Percentiles rank a stretch among this genome's conserved stretches.
Conservation (phyloP, 1,140 invertebrate species). For the Tenebrio molitor region DNA sequence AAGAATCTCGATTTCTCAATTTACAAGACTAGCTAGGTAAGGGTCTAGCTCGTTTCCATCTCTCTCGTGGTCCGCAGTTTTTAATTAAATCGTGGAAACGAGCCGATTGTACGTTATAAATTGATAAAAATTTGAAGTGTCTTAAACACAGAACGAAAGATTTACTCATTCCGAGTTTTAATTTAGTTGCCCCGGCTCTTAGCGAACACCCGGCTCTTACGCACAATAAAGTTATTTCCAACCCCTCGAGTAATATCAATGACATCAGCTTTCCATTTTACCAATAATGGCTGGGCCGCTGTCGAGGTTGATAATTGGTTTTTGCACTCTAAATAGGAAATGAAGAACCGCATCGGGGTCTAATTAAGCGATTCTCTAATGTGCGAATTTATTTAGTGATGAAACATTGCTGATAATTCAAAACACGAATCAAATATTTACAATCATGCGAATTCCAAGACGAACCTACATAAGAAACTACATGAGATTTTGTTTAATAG, state of each 20-base stretch:
- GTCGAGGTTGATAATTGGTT: slow-evolving; percentile 54
- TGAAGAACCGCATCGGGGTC: slow-evolving; percentile 24
- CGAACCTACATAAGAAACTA: too few species aligned
- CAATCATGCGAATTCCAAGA: too few species aligned
- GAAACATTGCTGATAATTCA: too few species aligned
- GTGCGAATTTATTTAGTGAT: neutral
- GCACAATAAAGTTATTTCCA: slow-evolving; percentile 56
- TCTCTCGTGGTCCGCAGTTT: too few species aligned
- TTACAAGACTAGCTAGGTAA: too few species aligned
- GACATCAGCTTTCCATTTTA: slow-evolving; percentile 56
- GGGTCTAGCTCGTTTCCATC: too few species aligned
- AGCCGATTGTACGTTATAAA: slow-evolving; percentile 31
- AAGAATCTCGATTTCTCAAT: too few species aligned
- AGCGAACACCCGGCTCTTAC: slow-evolving; percentile 47
- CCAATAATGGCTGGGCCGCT: slow-evolving; percentile 48
- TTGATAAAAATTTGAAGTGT: slow-evolving; percentile 41
- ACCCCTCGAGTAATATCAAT: slow-evolving; percentile 55
- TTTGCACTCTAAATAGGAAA: slow-evolving; percentile 51
- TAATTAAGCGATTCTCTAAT: slow-evolving; percentile 23
- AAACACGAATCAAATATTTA: too few species aligned
- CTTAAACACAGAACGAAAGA: slow-evolving; percentile 42
- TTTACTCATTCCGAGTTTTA: slow-evolving; percentile 52
- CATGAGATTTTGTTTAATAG: too few species aligned
- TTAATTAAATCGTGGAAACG: slow-evolving; percentile 11
- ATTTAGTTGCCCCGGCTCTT: slow-evolving; percentile 44